Evolutionary conservation across 2,113 vertebrate species (phyloP), one percentile per base, ranked within the genome.

Genomic region (Menidia beryllina): DNA sequence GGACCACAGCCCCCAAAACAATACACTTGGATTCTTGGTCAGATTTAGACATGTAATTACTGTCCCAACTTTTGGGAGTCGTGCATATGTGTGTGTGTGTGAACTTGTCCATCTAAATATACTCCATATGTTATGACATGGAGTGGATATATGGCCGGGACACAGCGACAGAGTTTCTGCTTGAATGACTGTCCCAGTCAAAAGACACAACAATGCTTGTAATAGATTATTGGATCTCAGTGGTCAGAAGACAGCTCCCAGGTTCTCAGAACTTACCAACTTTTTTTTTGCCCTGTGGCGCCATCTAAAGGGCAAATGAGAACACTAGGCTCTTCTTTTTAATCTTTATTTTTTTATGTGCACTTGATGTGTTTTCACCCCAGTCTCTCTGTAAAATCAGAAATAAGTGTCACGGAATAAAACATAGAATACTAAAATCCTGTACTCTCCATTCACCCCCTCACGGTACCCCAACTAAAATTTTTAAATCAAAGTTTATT

Each of bases 31-130:
- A 77, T 34, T 52, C 75, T 75, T 65, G 70, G 81, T 87, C 82
- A 88, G 75, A 88, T 85, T 84, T 85, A 87, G 82, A 88, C 76
- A 60, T 30, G 26, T 81, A 87, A 81, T 86, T 87, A 85, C 79
- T 55, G 79, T 78, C 79, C 61, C 49, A 47, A 69, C 72, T 20
- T 69, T 57, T 60, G 54, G 52, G 61, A 61, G 67, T 60, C 69
- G 55, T 63, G 55, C 69, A 13, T 68, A 47, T 73, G 63, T 76
- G 51, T 75, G 53, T 82, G 12, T 59, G 45, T 71, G 52, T 70
- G 57, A 77, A 53, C 20, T 4, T 1, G 56, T 60, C 21, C 50
- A 6, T 75, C 63, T 82, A 56, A 70, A 47, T 10, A 17, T 20
- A 51, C 51, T 60, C 2, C 59, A 36, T 11, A 34, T 38, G 61